Evolutionary conservation across 2,888 invertebrate species (phyloP), one percentile per base, ranked within the genome.

Genomic region (Frankliniella fusca): DNA sequence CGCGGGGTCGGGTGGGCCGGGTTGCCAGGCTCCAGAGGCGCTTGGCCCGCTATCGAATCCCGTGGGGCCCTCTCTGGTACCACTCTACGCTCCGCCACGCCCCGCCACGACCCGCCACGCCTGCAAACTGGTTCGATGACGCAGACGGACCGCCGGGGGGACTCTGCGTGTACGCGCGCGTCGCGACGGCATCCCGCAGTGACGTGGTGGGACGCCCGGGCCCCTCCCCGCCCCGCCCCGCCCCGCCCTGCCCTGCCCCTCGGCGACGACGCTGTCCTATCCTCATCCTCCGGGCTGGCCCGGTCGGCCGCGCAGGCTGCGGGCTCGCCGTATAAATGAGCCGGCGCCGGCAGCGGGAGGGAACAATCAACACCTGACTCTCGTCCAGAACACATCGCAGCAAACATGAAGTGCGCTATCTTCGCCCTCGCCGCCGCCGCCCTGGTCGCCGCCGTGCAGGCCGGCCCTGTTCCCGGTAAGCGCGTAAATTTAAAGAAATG

Each of bases 131-230:
- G 54, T 54, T 54, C 20, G 65, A n/a, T 65, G n/a, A 65, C 65
- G 65, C 70, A n/a, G 23, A 7, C 70, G 70, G 7, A 20, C 20
- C n/a, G 70, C 70, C 70, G 70, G 70, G n/a, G n/a, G 70, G 70
- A 20, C n/a, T 70, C n/a, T 65, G 20, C n/a, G n/a, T 18, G 54
- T 54, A 18, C 12, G 54, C 1, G 18, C 18, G 54, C 54, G 54
- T 12, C 54, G 54, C 18, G 54, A 18, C 54, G 54, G 12, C 54
- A 9, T 54, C 54, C 54, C 15, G 12, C 54, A 12, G 54, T 70
- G 70, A 70, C 70, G 70, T 23, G n/a, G 20, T 23, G 70, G n/a
- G 70, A 70, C n/a, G 70, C 70, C n/a, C 23, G n/a, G n/a, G n/a
- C 11, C 70, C 23, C 23, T 1, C 65, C 65, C 65, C 65, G 20